Evolutionary conservation across 2,113 vertebrate species (phyloP).

Genomic region (Girardinichthys multiradiatus): DNA sequence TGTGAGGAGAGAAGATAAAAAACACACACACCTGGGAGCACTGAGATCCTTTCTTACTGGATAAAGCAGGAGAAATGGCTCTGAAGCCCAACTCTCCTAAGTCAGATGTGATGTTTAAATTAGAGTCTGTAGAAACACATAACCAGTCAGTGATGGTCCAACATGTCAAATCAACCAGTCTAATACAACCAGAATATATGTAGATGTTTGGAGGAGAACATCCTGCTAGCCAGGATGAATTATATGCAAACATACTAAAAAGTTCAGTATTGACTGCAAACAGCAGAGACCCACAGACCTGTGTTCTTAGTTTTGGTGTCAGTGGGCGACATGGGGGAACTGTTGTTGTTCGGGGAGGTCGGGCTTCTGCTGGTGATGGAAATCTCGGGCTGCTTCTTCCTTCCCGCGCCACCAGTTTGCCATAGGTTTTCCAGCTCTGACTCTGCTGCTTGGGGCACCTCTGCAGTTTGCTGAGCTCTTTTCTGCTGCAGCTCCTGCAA

Average conservation of each 20-base stretch:
- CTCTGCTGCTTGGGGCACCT: conserved; percentile 60
- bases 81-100: conserved; percentile 62
- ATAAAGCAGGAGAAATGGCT: conserved; percentile 57
- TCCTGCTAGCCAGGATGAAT: neutral
- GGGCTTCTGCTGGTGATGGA: conserved; percentile 28
- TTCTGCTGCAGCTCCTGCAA: conserved; percentile 90
- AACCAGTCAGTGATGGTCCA: neutral
- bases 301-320: conserved; percentile 84
- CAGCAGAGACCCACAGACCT: conserved; percentile 65
- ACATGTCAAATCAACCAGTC: neutral
- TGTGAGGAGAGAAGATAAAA: neutral
- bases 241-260: neutral
- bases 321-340: conserved; percentile 30
- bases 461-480: conserved; percentile 77
- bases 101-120: conserved; percentile 57
- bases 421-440: conserved; percentile 62
- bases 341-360: conserved; percentile 49
- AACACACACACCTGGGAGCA: conserved; percentile 68
- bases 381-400: conserved; percentile 70
- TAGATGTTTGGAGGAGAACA: neutral
- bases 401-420: conserved; percentile 63
- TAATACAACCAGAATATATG: neutral
- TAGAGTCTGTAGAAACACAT: conserved; percentile 72
- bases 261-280: neutral
- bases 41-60: conserved; percentile 59